phyloP scores from a whole-genome alignment of 2,888 invertebrate species.

The Pristionchus arcanus region DNA sequence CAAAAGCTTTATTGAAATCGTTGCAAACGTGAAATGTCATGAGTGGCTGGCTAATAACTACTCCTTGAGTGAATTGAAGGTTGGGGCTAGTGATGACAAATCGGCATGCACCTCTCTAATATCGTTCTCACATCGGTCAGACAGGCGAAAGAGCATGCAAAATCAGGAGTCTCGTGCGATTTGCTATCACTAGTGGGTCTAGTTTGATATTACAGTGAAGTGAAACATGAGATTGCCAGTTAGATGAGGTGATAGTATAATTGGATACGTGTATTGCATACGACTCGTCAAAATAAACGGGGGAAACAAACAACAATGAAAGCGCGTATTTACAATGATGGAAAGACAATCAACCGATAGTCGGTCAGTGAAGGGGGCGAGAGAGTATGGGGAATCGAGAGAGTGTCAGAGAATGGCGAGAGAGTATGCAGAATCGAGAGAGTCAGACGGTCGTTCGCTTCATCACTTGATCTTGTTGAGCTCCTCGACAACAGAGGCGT shows the following conservation, averaged over 20 bases:
- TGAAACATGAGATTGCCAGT: neutral
- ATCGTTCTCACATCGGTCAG: too few species aligned
- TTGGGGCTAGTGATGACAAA: too few species aligned
- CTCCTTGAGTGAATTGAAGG: neutral
- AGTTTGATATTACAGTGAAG: neutral
- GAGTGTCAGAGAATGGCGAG: neutral
- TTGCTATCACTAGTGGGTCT: too few species aligned
- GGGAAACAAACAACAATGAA: neutral
- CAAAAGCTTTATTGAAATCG: neutral
- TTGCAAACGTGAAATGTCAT: neutral
- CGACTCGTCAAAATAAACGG: neutral
- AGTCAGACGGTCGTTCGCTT: neutral
- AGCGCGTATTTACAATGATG: neutral
- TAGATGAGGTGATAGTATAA: neutral
- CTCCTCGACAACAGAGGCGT: conserved; percentile 6
- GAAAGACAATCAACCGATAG: neutral
- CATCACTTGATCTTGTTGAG: conserved; percentile 7
- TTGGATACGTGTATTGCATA: neutral
- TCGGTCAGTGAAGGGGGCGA: neutral
- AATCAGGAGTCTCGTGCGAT: too few species aligned
- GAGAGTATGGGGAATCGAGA: neutral
- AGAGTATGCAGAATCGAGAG: neutral
- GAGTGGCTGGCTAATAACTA: neutral
- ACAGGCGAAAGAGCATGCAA: too few species aligned
- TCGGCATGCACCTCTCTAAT: too few species aligned